Base-by-base conservation (phyloP, 2,797 vertebrate species). In the Artibeus lituratus region DNA sequence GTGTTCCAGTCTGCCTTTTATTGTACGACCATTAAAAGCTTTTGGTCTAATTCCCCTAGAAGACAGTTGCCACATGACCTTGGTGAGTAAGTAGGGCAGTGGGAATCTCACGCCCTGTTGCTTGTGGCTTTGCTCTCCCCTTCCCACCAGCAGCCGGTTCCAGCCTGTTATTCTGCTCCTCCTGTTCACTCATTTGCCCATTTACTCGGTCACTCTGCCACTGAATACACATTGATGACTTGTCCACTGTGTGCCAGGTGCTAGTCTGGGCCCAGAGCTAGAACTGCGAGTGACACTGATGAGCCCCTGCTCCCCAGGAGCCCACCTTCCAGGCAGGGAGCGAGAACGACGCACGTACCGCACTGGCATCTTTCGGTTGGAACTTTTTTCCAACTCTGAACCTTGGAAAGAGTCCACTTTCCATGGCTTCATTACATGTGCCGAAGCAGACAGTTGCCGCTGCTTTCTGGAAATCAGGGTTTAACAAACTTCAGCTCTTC, bases 341-440 rank as follows among this genome's bases (percentile, higher is more conserved):
- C 32, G 26, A 39, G 24, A 51, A 78, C 1, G 3, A 37, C 11
- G 26, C 18, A 29, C 37, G 29, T 18, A 35, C 42, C 0, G 1
- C 35, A 21, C 21, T 39, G 51, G 65, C 53, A 24, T 62, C 70
- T 88, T 87, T 80, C 9, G 8, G 39, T 57, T 87, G 87, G 77
- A 95, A 85, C 95, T 57, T 88, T 82, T 89, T 82, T 37, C 24
- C 80, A 94, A 81, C 89, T 73, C 78, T 91, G 53, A 78, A 84
- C 42, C 32, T 96, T 96, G 78, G 89, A 72, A 84, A 55, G 89
- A 93, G 32, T 96, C 72, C 80, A 89, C 42, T 85, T 93, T 88
- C 90, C 37, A 0, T 22, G 42, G 65, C 62, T 78, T 90, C 73
- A 70, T 70, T 81, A 90, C 84, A 26, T 51, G 37, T 18, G 73